These are phyloP conservation scores for Synanceia verrucosa DNA, from an alignment of 2,797 vertebrate genomes.

Conservation along the genomic window DNA sequence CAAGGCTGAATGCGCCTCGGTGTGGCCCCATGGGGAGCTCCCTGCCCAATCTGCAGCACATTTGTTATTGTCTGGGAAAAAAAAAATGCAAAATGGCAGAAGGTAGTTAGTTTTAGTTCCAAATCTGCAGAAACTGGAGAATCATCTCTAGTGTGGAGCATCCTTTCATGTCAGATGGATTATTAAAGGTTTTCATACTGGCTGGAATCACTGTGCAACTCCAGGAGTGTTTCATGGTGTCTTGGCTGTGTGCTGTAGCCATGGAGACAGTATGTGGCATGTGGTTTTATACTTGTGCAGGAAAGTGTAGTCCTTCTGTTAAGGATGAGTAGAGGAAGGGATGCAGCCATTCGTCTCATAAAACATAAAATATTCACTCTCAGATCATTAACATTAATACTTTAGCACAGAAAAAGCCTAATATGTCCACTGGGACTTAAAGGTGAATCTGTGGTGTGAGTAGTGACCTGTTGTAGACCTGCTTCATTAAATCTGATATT, in stretches of 20 bases:
- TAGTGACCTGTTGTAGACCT: not conserved
- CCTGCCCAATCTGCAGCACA: slow-evolving; percentile 21
- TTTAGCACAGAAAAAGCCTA: not conserved
- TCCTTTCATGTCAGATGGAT: slow-evolving; percentile 10
- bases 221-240: slow-evolving; percentile 63
- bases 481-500: not conserved
- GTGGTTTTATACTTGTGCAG: slow-evolving; percentile 60
- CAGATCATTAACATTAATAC: not conserved
- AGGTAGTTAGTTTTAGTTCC: not conserved
- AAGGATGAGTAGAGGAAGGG: slow-evolving; percentile 32
- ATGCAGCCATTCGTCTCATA: slow-evolving; percentile 6
- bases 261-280: slow-evolving; percentile 81
- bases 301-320: slow-evolving; percentile 51
- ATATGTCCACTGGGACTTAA: not conserved
- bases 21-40: slow-evolving; percentile 11
- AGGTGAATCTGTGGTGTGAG: not conserved
- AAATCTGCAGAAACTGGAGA: no score
- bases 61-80: slow-evolving; percentile 15
- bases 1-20: slow-evolving; percentile 40
- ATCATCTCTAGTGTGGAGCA: no score
- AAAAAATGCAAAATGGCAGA: not conserved
- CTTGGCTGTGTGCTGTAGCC: slow-evolving; percentile 76
- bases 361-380: not conserved
- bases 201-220: slow-evolving; percentile 52
- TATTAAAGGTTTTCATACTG: slow-evolving; percentile 9